Evolutionary conservation across 2,113 vertebrate genomes (phyloP).

Genomic region (Sterrhoptilus dennistouni): DNA sequence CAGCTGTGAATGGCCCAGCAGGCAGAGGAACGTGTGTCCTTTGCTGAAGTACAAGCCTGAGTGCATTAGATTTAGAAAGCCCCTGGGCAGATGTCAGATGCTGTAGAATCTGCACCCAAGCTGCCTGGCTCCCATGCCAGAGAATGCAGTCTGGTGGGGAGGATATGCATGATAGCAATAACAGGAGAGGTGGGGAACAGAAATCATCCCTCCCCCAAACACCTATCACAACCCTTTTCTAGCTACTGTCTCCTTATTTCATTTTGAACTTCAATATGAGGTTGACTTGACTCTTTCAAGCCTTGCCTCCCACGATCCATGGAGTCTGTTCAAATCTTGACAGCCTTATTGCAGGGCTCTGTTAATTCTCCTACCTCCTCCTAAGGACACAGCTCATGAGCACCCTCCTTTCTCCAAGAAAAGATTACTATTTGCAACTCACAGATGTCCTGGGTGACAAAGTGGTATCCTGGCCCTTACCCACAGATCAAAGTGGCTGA

Average conservation of each 20-base stretch:
- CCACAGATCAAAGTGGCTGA: not conserved
- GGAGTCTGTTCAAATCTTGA: not conserved
- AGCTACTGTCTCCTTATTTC: not conserved
- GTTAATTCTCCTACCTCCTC: not conserved
- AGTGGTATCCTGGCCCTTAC: not conserved
- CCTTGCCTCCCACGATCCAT: not conserved
- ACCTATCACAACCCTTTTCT: not conserved
- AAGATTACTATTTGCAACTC: not conserved
- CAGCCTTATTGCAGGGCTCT: conserved; percentile 12
- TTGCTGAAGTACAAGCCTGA: not conserved
- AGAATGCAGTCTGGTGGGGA: not conserved
- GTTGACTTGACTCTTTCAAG: not conserved
- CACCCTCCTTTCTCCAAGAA: not conserved
- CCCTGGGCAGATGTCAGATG: not conserved
- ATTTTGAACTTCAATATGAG: not conserved
- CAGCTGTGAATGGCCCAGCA: not conserved
- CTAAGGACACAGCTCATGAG: not conserved
- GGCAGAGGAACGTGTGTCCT: not conserved
- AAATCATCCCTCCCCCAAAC: not conserved
- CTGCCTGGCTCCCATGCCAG: not conserved
- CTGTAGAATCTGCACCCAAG: not conserved
- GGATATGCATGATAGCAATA: not conserved
- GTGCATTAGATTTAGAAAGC: not conserved
- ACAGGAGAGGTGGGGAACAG: not conserved
- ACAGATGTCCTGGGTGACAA: not conserved